These are phyloP conservation scores for Euphydryas editha DNA, from an alignment of 2,888 invertebrate species.

Conservation along the genomic window DNA sequence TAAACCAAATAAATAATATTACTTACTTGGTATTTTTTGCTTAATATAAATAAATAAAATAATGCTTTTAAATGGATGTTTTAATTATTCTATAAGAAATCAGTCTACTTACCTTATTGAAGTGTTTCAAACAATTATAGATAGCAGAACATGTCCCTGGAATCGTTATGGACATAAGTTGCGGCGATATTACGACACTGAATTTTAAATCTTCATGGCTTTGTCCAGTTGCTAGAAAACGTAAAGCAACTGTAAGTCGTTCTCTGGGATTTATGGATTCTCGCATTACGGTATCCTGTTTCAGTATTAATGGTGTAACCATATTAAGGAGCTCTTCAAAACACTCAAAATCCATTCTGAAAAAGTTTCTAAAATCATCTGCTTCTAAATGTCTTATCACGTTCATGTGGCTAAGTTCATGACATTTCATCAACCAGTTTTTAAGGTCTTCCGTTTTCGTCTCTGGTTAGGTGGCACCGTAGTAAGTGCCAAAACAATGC, in stretches of 20 bases:
- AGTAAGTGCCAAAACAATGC: too few relatives aligned
- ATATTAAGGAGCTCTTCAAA: conserved; percentile 38
- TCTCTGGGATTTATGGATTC: conserved; percentile 35
- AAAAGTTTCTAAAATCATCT: conserved; percentile 33
- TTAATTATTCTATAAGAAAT: too few relatives aligned
- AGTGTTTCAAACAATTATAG: conserved; percentile 27
- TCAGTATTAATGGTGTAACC: conserved; percentile 31
- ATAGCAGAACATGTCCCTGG: conserved; percentile 37
- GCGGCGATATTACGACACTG: conserved; percentile 36
- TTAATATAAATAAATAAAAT: too few relatives aligned
- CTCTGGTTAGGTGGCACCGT: too few relatives aligned
- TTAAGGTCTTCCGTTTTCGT: too few relatives aligned
- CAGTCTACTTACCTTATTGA: conserved; percentile 27
- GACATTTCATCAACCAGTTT: too few relatives aligned
- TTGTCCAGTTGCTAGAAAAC: conserved; percentile 38
- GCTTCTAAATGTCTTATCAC: conserved; percentile 24
- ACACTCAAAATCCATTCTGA: conserved; percentile 31
- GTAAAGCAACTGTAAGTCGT: conserved; percentile 35
- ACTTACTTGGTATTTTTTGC: too few relatives aligned
- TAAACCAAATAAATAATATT: too few relatives aligned
- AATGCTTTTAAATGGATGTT: too few relatives aligned
- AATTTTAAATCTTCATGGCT: conserved; percentile 40
- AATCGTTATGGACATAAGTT: conserved; percentile 35
- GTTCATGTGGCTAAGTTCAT: too few relatives aligned
- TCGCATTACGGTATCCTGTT: conserved; percentile 33